Conservation (phyloP, 2,888 invertebrate species). For the Acanthacorydalis orientalis region DNA sequence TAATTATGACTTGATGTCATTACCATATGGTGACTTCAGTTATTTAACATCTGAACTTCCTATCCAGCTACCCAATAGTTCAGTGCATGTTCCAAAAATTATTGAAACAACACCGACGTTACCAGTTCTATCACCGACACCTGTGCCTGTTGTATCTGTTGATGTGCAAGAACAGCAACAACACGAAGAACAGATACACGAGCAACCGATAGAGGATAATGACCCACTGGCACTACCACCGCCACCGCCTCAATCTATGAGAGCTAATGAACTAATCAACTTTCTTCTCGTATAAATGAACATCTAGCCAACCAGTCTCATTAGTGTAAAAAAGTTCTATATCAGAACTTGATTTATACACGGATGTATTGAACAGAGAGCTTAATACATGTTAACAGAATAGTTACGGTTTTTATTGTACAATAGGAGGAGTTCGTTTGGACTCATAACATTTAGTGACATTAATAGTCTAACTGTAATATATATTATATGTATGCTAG, state of each 20-base stretch:
- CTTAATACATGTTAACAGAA: no score
- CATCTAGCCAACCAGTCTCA: no score
- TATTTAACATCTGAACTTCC: conserved; percentile 3
- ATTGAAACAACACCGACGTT: background rate
- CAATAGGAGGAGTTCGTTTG: no score
- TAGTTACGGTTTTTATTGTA: no score
- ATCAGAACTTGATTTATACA: no score
- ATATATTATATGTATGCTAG: no score
- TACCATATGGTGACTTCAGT: conserved; percentile 4
- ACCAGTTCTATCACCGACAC: background rate
- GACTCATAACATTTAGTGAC: no score
- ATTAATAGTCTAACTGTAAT: no score
- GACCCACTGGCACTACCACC: background rate
- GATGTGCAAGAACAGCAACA: background rate
- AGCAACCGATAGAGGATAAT: background rate
- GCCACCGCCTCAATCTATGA: background rate
- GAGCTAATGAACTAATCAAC: background rate
- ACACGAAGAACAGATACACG: background rate
- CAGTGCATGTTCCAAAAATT: background rate
- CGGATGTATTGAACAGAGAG: no score
- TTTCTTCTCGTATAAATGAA: no score
- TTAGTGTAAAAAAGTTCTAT: no score
- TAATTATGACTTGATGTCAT: conserved; percentile 2
- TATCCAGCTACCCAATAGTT: background rate
- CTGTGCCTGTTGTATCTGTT: background rate